phyloP scores from a whole-genome alignment of 2,113 vertebrate genomes.

The Poicephalus meyeri region DNA sequence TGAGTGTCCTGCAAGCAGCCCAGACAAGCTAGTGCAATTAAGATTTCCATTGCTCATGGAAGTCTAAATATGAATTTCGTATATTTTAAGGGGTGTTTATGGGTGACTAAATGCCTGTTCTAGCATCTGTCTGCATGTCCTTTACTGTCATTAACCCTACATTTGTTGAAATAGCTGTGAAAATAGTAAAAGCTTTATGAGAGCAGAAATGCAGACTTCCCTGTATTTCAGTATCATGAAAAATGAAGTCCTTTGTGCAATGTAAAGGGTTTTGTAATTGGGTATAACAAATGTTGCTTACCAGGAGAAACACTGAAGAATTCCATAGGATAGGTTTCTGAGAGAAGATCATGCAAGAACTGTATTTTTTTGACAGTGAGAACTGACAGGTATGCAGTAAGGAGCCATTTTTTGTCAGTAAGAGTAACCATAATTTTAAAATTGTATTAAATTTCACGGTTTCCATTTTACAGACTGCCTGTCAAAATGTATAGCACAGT shows the following conservation, averaged over 20 bases:
- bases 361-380: not conserved
- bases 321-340: not conserved
- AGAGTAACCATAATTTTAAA: not conserved
- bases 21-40: not conserved
- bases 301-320: not conserved
- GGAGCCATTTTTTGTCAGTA: not conserved
- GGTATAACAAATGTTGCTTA: not conserved
- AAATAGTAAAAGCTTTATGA: not conserved
- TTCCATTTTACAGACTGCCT: not conserved
- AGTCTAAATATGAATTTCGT: not conserved
- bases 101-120: not conserved
- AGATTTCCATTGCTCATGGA: not conserved
- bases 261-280: no score
- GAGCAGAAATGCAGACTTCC: no score
- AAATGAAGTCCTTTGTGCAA: no score
- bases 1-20: not conserved
- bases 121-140: not conserved
- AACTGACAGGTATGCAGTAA: not conserved
- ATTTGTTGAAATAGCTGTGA: not conserved
- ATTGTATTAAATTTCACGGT: not conserved
- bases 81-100: not conserved
- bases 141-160: not conserved
- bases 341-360: not conserved
- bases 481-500: not conserved
- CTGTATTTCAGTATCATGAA: no score